A percentile compares a stretch with the other conserved stretches of the same genome.
Conservation (phyloP, 2,797 vertebrate genomes). For the Acanthurus tractus region DNA sequence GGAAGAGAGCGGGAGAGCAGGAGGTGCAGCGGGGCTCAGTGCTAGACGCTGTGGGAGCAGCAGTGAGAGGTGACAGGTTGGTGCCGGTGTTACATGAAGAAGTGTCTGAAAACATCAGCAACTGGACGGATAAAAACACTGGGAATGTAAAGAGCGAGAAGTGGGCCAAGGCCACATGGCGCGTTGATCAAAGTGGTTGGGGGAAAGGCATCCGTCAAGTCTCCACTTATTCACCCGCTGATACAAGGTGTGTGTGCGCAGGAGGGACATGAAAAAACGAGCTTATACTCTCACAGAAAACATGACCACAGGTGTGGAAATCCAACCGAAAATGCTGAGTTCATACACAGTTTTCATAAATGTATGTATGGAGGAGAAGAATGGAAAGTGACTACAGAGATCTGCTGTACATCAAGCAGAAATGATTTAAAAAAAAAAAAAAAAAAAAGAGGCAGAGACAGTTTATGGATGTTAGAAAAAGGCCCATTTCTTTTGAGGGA, state of each 20-base stretch:
- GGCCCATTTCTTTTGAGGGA: constrained; percentile 39
- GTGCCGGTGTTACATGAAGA: constrained; percentile 62
- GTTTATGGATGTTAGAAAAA: constrained; percentile 30
- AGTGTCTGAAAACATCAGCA: constrained; percentile 71
- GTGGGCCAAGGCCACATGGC: constrained; percentile 32
- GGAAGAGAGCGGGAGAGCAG: constrained; percentile 35
- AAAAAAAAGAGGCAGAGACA: constrained; percentile 1
- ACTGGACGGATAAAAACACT: constrained; percentile 46
- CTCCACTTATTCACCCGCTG: constrained; percentile 63
- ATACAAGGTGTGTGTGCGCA: constrained; percentile 64
- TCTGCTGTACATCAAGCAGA: constrained; percentile 32
- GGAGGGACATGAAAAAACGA: constrained; percentile 12
- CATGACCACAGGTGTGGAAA: constrained; percentile 36
- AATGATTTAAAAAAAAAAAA: constrained; percentile 28
- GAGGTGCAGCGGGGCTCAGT: constrained; percentile 36
- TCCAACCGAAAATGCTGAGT: constrained; percentile 38
- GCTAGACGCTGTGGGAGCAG: constrained; percentile 53
- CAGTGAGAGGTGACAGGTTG: constrained; percentile 65
- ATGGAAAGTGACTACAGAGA: constrained; percentile 11
- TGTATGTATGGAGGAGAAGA: constrained; percentile 53
- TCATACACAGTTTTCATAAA: constrained; percentile 61
- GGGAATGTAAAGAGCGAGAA: constrained; percentile 43
- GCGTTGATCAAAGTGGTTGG: constrained; percentile 37
- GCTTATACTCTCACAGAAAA: constrained; percentile 48
- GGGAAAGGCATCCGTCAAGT: constrained; percentile 23